phyloP scores from a whole-genome alignment of 2,888 invertebrate genomes.

The Hipparchia sbordonii region DNA sequence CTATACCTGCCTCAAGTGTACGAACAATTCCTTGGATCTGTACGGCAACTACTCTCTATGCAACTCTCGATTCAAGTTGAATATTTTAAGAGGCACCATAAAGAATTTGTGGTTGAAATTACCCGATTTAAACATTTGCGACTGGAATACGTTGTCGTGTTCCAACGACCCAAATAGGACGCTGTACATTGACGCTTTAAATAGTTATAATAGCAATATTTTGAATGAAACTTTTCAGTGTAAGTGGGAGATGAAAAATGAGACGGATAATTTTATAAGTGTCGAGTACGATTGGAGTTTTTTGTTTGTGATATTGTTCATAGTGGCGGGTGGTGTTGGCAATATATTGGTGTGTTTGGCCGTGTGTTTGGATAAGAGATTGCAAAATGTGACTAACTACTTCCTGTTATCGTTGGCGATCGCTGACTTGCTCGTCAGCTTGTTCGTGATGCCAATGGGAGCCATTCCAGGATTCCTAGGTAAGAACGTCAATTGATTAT shows the following conservation, averaged over 20 bases:
- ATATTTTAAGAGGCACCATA: constrained; percentile 65
- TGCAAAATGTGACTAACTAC: constrained; percentile 98
- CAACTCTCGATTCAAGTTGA: constrained; percentile 70
- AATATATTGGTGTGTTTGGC: constrained; percentile 97
- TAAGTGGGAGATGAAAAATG: constrained; percentile 63
- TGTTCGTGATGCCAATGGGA: constrained; percentile 98
- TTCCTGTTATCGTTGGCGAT: constrained; percentile 96
- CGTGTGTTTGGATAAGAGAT: constrained; percentile 92
- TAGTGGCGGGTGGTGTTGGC: constrained; percentile 93
- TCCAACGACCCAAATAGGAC: constrained; percentile 65
- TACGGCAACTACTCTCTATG: constrained; percentile 65
- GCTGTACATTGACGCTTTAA: constrained; percentile 60
- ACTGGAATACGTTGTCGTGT: constrained; percentile 64
- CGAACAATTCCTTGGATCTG: constrained; percentile 57
- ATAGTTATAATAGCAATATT: constrained; percentile 49
- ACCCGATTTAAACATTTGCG: constrained; percentile 61
- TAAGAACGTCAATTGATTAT: constrained; percentile 75
- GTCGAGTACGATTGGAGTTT: constrained; percentile 90
- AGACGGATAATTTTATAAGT: constrained; percentile 50
- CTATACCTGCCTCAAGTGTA: constrained; percentile 66
- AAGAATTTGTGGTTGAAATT: constrained; percentile 70
- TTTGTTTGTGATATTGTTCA: constrained; percentile 92
- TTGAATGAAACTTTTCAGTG: constrained; percentile 63
- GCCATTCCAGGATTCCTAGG: constrained; percentile 97
- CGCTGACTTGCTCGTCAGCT: constrained; percentile 95